Evolutionary conservation across 2,888 invertebrate genomes (phyloP), one percentile per base, ranked within the genome.

Genomic region (Lasioglossum zephyrum): DNA sequence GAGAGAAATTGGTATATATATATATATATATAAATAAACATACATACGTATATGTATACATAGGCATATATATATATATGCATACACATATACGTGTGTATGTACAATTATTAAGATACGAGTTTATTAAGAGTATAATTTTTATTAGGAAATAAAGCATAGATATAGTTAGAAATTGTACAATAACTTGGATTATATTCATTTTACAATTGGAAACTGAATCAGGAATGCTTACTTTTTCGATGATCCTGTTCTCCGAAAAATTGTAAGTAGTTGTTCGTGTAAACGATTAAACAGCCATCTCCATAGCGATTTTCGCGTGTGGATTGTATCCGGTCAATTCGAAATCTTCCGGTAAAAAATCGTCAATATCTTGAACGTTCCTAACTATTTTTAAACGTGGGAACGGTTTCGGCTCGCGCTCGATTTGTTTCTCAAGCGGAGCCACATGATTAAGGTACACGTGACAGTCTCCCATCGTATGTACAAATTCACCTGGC

Each of bases 391-490:
- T 98, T 79, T 96, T 96, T 77, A 99, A 95, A 84, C 96, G 97
- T 0, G 99, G 99, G 94, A 99, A 99, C 16, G 97, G 96, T 77
- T 96, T 96, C 0, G 99, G 99, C 79, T 95, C 96, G 77, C 99
- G 96, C 92, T 96, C 95, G 39, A 99, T 92, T 95, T 99, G 99
- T 91, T 97, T 96, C 92, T 97, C 96, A 1, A 99, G 95, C 0
- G 98, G 97, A 79, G 98, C 97, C 41, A 98, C 95, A 94, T 99
- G 99, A 94, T 98, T 99, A 16, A 97, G 95, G 94, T 99, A 99
- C 1, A 99, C 97, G 95, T 99, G 99, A 66, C 98, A 97, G 95
- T 99, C 99, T 18, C 99, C 99, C 89, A 99, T 96, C 0, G 98
- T 98, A 95, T 99, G 99, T 2, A 99, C 96, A 94, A 99, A 99